Conservation (phyloP, 1,140 invertebrate genomes). For the Scaptomyza montana region DNA sequence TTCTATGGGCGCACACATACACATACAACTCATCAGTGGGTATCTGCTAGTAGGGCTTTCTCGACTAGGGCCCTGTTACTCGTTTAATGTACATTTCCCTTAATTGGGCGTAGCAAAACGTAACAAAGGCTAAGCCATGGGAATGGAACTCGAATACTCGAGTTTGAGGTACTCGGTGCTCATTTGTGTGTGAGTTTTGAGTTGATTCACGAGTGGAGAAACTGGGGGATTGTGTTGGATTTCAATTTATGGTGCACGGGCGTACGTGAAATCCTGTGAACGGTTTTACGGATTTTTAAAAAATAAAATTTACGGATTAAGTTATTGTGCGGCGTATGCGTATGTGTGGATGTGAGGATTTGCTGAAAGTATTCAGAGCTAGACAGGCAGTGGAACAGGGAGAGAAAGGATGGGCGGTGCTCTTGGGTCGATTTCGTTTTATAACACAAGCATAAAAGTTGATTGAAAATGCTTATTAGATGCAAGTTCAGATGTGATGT, state of each 20-base stretch:
- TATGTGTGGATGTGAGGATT: neutral
- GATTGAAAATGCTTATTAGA: constrained; percentile 84
- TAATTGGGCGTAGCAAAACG: constrained; percentile 56
- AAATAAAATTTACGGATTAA: constrained; percentile 84
- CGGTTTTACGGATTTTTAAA: constrained; percentile 75
- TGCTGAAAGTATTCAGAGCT: constrained; percentile 22
- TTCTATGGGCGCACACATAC: too few species aligned
- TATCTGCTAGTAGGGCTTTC: too few species aligned
- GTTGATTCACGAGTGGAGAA: constrained; percentile 26
- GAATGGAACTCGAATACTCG: neutral
- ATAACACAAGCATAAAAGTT: constrained; percentile 83
- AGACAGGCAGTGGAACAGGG: constrained; percentile 23
- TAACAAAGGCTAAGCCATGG: neutral
- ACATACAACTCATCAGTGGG: too few species aligned
- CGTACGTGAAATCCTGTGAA: constrained; percentile 65
- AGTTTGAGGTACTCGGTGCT: constrained; percentile 2
- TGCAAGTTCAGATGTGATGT: constrained; percentile 83
- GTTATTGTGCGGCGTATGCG: constrained; percentile 71
- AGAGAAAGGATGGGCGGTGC: constrained; percentile 32
- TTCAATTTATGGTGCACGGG: constrained; percentile 72
- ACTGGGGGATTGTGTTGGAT: constrained; percentile 45
- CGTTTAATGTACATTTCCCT: constrained; percentile 17
- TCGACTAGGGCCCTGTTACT: too few species aligned
- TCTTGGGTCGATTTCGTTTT: constrained; percentile 82
- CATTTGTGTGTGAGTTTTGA: constrained; percentile 28